Evolutionary conservation across 1,140 invertebrate species (phyloP).

Genomic region (silkworm (Bombyx mori)): DNA sequence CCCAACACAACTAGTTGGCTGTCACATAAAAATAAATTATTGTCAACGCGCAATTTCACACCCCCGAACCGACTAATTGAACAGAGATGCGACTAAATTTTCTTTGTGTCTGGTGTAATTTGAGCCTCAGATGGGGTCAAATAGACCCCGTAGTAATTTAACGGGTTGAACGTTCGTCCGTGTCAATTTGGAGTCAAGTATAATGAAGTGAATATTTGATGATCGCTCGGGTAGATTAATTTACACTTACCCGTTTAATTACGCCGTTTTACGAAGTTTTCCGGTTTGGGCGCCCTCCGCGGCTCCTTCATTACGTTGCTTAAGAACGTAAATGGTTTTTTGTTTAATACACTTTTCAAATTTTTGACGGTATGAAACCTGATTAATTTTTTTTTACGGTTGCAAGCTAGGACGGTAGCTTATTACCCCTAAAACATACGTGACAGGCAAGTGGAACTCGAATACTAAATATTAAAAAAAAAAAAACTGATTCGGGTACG

Average conservation of each 20-base stretch:
- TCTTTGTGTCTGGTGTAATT: slow-evolving; percentile 66
- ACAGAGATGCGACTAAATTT: slow-evolving; percentile 68
- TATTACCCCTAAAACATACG: no score
- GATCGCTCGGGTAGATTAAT: slow-evolving; percentile 15
- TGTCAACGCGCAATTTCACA: slow-evolving; percentile 56
- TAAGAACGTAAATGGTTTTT: neutral
- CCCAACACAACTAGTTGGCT: slow-evolving; percentile 18
- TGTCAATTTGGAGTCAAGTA: slow-evolving; percentile 39
- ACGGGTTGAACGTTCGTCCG: slow-evolving; percentile 35
- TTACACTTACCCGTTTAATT: slow-evolving; percentile 7
- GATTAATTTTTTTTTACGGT: no score
- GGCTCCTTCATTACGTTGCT: no score
- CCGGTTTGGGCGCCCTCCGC: no score
- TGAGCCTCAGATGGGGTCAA: slow-evolving; percentile 56
- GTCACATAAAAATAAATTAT: slow-evolving; percentile 64
- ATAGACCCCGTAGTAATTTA: slow-evolving; percentile 52
- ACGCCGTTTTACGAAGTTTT: neutral
- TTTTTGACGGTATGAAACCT: no score
- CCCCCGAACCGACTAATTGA: slow-evolving; percentile 59
- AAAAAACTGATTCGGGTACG: no score
- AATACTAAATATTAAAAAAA: no score
- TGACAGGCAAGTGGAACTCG: no score
- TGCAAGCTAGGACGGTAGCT: no score
- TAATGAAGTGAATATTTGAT: slow-evolving; percentile 31
- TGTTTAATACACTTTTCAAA: no score